Evolutionary conservation across 1,140 invertebrate species (phyloP).

Genomic region (Scaptomyza hsui): DNA sequence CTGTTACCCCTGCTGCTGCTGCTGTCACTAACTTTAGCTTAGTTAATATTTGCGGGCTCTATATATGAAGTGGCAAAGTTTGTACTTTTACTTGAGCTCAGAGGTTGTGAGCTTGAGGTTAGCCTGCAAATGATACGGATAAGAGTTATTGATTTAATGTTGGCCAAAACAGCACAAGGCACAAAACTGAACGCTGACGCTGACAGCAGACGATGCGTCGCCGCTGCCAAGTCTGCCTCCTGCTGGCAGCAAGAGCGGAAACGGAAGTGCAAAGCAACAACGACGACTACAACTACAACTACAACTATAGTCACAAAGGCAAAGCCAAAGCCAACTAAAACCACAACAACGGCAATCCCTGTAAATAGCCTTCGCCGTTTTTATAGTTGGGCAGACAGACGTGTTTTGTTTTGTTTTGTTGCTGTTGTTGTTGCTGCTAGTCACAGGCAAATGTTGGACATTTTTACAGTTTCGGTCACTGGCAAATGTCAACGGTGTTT

Average conservation of each 20-base stretch:
- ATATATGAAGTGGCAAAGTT: slow-evolving; percentile 63
- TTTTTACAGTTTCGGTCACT: slow-evolving; percentile 70
- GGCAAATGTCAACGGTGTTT: slow-evolving; percentile 69
- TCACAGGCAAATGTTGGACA: slow-evolving; percentile 71
- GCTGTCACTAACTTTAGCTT: slow-evolving; percentile 54
- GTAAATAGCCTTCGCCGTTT: slow-evolving; percentile 59
- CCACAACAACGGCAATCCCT: slow-evolving; percentile 61
- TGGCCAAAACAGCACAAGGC: slow-evolving; percentile 30
- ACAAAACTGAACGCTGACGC: slow-evolving; percentile 42
- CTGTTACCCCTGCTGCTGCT: background rate
- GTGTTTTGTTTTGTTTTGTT: slow-evolving; percentile 15
- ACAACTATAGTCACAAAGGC: slow-evolving; percentile 3
- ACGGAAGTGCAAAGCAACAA: slow-evolving; percentile 61
- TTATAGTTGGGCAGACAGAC: slow-evolving; percentile 50
- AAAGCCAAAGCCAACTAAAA: slow-evolving; percentile 45
- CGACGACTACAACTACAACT: slow-evolving; percentile 18
- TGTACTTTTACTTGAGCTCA: slow-evolving; percentile 2
- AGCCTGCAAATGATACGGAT: slow-evolving; percentile 62
- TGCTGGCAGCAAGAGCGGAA: slow-evolving; percentile 62
- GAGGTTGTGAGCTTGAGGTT: slow-evolving; percentile 14
- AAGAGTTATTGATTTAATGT: slow-evolving; percentile 71
- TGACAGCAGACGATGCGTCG: slow-evolving; percentile 58
- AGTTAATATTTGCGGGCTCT: slow-evolving; percentile 69
- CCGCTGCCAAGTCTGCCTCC: slow-evolving; percentile 36
- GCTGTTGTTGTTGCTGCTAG: slow-evolving; percentile 27